Base-by-base conservation (phyloP, 2,113 vertebrate species). In the Sebastes schlegelii region DNA sequence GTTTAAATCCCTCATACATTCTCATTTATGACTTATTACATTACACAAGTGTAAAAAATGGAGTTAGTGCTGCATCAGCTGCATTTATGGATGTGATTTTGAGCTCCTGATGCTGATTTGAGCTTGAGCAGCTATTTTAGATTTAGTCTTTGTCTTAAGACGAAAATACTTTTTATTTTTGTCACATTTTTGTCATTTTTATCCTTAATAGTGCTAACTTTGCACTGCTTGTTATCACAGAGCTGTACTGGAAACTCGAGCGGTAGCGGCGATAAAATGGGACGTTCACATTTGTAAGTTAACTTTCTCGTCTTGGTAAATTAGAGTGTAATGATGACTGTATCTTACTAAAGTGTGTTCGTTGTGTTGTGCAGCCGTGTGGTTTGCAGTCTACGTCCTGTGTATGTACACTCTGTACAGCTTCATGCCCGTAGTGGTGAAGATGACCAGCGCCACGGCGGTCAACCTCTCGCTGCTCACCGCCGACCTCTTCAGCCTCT, bases 391-490 rank as follows among this genome's bases (percentile, higher is more conserved):
- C 6, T 99, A 96, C 91, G 97, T 95, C 0, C 45, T 97, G 21
- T 99, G 97, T 60, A 97, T 99, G 97, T 99, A 96, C 61, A 87
- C 92, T 13, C 94, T 99, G 74, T 99, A 99, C 74, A 99, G 96
- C 90, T 96, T 96, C 82, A 99, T 99, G 98, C 97, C 98, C 0
- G 17, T 98, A 0, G 97, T 98, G 83, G 95, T 99, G 4, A 96
- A 94, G 87, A 78, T 96, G 51, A 97, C 95, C 26, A 99, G 97
- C 0, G 98, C 98, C 21, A 97, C 98, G 9, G 96, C 98, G 0
- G 97, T 98, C 90, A 99, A 99, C 94, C 94, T 99, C 71, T 98
- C 96, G 3, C 95, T 99, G 93, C 95, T 99, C 88, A 99, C 97
- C 5, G 95, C 97, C 0, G 98, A 99, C 89, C 95, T 99, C 77